phyloP scores from a whole-genome alignment of 2,113 vertebrate species.

The Hemicordylus capensis region DNA sequence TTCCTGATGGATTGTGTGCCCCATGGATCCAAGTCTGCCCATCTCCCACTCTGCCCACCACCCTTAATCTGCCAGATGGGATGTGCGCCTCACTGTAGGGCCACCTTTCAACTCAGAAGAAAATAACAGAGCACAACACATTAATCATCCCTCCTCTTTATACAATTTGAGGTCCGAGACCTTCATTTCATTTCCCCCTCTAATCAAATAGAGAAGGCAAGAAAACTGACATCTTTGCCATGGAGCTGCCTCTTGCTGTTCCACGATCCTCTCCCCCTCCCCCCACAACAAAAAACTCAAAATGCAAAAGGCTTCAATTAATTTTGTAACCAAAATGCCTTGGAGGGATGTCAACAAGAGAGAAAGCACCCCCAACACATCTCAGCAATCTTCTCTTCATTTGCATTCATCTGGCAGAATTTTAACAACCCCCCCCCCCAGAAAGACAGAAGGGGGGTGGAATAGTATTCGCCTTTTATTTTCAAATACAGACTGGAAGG shows the following conservation, averaged over 20 bases:
- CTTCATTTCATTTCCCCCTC: not conserved
- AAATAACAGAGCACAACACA: not conserved
- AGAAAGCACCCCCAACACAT: not conserved
- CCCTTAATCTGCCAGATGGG: not conserved
- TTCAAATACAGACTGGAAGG: not conserved
- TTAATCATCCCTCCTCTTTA: not conserved
- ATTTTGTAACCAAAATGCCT: not conserved
- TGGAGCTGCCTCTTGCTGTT: not conserved
- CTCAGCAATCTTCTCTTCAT: not conserved
- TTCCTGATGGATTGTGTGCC: not conserved
- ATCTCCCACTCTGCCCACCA: not conserved
- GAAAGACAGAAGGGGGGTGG: not conserved
- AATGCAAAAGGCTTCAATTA: not conserved
- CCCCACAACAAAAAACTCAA: not conserved
- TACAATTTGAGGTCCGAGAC: not conserved
- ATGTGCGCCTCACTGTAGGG: not conserved
- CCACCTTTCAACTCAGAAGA: not conserved
- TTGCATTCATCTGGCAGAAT: not conserved
- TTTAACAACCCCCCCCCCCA: not conserved
- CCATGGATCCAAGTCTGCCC: not conserved
- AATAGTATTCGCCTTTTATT: too few species aligned
- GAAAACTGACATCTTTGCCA: not conserved
- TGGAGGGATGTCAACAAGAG: not conserved
- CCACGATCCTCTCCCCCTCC: too few species aligned
- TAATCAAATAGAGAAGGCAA: not conserved